Conservation (phyloP, 2,888 invertebrate species). For the Cacoxenus indagator region DNA sequence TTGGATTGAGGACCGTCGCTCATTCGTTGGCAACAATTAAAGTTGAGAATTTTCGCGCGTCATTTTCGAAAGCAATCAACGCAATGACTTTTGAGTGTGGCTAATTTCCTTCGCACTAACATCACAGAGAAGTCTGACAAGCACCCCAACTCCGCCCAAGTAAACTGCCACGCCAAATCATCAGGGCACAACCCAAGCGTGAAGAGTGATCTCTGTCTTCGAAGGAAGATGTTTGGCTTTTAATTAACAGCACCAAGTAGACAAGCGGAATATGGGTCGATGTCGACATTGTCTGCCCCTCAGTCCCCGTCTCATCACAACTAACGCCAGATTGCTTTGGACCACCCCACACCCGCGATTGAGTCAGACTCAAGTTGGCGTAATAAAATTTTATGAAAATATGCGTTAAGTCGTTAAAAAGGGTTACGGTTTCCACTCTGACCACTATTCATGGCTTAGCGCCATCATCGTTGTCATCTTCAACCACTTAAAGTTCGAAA, state of each 20-base stretch:
- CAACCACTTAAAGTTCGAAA: neutral
- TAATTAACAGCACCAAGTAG: constrained; percentile 59
- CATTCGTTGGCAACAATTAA: constrained; percentile 60
- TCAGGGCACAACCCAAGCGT: neutral
- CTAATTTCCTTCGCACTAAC: constrained; percentile 48
- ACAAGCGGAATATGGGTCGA: constrained; percentile 51
- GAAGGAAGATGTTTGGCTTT: constrained; percentile 59
- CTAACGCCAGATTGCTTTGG: neutral
- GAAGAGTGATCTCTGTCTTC: constrained; percentile 19
- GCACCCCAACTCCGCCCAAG: neutral
- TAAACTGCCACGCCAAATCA: neutral
- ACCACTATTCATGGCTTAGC: neutral
- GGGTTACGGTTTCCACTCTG: constrained; percentile 28
- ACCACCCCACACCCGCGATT: neutral
- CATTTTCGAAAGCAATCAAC: constrained; percentile 61
- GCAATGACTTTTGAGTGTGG: constrained; percentile 64
- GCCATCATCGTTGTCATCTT: neutral
- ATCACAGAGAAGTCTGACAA: neutral
- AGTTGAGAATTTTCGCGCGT: constrained; percentile 60
- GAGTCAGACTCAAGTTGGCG: neutral
- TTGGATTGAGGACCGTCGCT: constrained; percentile 1
- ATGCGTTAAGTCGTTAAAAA: constrained; percentile 32
- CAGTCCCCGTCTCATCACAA: neutral
- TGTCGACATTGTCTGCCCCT: neutral
- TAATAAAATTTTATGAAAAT: constrained; percentile 31